A percentile compares a stretch with the other conserved stretches of the same genome.
These are phyloP conservation scores for Cephalotes varians DNA, from an alignment of 2,888 invertebrate species.

Conservation along the genomic window DNA sequence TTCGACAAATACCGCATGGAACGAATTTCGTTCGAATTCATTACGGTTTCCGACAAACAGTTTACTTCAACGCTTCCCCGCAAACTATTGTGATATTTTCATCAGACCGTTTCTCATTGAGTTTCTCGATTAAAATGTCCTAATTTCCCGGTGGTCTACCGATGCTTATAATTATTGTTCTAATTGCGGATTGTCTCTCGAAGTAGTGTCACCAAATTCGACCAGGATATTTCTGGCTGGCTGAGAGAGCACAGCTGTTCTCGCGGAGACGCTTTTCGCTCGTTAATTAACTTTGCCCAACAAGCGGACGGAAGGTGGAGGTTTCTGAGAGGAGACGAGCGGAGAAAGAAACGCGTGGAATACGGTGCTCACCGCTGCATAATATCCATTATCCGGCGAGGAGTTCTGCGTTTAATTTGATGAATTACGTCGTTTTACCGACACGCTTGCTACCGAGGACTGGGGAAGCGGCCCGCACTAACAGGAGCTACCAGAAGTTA, in stretches of 20 bases:
- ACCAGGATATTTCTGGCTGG: conserved; percentile 22
- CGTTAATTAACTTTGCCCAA: conserved; percentile 50
- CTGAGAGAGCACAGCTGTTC: conserved; percentile 10
- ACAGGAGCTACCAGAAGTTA: conserved; percentile 30
- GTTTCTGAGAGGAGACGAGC: background rate
- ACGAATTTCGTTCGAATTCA: conserved; percentile 1
- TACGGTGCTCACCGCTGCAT: conserved; percentile 43
- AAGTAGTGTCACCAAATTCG: conserved; percentile 23
- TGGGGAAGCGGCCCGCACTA: conserved; percentile 9
- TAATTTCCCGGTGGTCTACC: conserved; percentile 19
- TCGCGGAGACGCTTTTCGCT: conserved; percentile 29
- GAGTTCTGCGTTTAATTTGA: conserved; percentile 53
- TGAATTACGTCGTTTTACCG: conserved; percentile 50
- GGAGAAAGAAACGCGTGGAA: conserved; percentile 43
- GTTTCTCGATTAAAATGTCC: conserved; percentile 22
- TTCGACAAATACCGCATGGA: background rate
- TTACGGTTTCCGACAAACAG: conserved; percentile 17
- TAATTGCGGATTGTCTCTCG: conserved; percentile 42
- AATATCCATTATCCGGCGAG: conserved; percentile 53
- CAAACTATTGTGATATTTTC: conserved; percentile 3
- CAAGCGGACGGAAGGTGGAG: conserved; percentile 30
- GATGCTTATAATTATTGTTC: conserved; percentile 33
- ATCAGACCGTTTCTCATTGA: background rate
- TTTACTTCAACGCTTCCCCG: background rate
- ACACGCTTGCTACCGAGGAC: background rate